These are phyloP conservation scores for Drosophila neutralis DNA, from an alignment of 2,888 invertebrate genomes.

Conservation along the genomic window DNA sequence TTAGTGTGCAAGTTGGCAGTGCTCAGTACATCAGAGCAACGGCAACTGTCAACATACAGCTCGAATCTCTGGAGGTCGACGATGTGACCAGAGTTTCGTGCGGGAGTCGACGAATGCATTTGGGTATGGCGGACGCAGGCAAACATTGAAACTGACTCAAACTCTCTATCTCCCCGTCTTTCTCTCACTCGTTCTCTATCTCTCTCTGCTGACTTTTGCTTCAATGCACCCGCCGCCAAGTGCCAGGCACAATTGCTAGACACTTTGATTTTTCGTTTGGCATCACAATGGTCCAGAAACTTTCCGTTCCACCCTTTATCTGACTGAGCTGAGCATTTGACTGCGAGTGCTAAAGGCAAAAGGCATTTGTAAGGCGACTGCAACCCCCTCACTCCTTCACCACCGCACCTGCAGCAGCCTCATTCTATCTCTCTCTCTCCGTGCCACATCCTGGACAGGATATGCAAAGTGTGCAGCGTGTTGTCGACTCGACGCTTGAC, in stretches of 20 bases:
- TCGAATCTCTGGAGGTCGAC: slow-evolving; percentile 26
- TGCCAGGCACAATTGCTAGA: slow-evolving; percentile 64
- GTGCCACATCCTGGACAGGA: slow-evolving; percentile 54
- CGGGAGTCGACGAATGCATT: slow-evolving; percentile 28
- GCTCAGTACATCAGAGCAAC: slow-evolving; percentile 32
- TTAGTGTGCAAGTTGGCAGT: slow-evolving; percentile 58
- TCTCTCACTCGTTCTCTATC: neutral
- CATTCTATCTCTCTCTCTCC: neutral
- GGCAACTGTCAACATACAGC: slow-evolving; percentile 49
- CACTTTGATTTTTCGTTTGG: slow-evolving; percentile 75
- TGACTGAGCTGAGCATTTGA: slow-evolving; percentile 57
- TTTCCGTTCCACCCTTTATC: slow-evolving; percentile 49
- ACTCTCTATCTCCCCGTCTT: slow-evolving; percentile 1
- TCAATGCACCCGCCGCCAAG: slow-evolving; percentile 60
- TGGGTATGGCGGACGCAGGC: slow-evolving; percentile 15
- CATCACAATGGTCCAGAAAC: slow-evolving; percentile 70
- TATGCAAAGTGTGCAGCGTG: slow-evolving; percentile 72
- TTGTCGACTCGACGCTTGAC: slow-evolving; percentile 67
- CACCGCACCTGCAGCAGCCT: neutral
- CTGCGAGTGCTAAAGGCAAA: slow-evolving; percentile 65
- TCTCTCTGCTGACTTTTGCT: slow-evolving; percentile 24
- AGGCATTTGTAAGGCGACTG: slow-evolving; percentile 65
- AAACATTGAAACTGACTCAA: slow-evolving; percentile 50
- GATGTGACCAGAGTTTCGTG: slow-evolving; percentile 33
- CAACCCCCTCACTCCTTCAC: neutral